Conservation (phyloP, 2,113 vertebrate species). For the Brevimyrus niger region DNA sequence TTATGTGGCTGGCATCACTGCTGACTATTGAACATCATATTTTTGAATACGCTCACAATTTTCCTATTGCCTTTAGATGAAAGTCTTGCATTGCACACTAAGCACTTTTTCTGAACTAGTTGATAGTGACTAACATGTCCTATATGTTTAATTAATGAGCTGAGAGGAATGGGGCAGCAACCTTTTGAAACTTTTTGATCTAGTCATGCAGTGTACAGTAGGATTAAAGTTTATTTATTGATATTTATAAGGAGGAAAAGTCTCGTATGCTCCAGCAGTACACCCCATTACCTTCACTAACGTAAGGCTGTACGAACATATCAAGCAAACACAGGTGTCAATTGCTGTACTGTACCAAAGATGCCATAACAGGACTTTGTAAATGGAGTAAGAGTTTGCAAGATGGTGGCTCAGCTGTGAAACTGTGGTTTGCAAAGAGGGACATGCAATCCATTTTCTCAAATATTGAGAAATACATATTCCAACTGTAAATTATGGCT, state of each 20-base stretch:
- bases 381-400: neutral
- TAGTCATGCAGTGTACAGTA: neutral
- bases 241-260: neutral
- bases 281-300: neutral
- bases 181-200: neutral
- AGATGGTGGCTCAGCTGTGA: neutral
- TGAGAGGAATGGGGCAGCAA: neutral
- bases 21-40: neutral
- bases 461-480: neutral
- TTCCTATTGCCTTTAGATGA: neutral
- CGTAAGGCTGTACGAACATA: neutral
- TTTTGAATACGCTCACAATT: neutral
- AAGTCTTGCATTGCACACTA: neutral
- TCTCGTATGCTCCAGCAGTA: neutral
- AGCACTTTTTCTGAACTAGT: slow-evolving; percentile 8
- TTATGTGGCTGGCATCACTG: neutral
- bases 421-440: neutral
- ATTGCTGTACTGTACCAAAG: slow-evolving; percentile 2
- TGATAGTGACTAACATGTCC: neutral
- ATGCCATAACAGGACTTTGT: neutral
- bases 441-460: neutral
- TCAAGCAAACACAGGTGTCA: neutral
- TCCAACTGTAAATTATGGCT: neutral
- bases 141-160: too few relatives aligned
- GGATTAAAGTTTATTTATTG: neutral